These are phyloP conservation scores for Dryas iulia DNA, from an alignment of 1,140 invertebrate genomes.

Conservation along the genomic window DNA sequence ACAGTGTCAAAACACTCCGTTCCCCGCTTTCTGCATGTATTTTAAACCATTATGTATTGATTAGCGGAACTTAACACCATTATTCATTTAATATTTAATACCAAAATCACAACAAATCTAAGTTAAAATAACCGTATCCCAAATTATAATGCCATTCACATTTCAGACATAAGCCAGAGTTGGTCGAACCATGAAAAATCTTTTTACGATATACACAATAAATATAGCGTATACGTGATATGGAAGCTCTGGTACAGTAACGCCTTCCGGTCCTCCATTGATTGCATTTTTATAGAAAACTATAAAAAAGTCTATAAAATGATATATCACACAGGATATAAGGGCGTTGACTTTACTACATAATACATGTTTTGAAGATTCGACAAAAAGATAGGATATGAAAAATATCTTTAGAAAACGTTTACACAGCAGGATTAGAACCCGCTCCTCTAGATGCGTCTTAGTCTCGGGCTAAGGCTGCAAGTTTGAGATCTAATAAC, in stretches of 20 bases:
- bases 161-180: slow-evolving; percentile 2
- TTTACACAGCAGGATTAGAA: no score
- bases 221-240: slow-evolving; percentile 1
- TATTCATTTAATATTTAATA: no score
- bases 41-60: no score
- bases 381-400: no score
- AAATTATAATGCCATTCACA: background rate
- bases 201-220: slow-evolving; percentile 20
- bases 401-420: no score
- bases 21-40: no score
- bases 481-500: no score
- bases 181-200: slow-evolving; percentile 18
- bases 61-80: no score
- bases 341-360: background rate
- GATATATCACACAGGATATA: background rate
- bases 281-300: slow-evolving; percentile 1
- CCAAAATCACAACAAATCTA: background rate
- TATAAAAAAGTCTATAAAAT: background rate
- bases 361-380: no score
- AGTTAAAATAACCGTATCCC: background rate
- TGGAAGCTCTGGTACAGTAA: background rate
- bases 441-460: no score
- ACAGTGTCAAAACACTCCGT: no score
- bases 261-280: slow-evolving; percentile 1
- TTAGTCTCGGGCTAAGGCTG: no score